Evolutionary conservation across 2,888 invertebrate genomes (phyloP), one percentile per base, ranked within the genome.

Genomic region (Toxonevra muliebris): DNA sequence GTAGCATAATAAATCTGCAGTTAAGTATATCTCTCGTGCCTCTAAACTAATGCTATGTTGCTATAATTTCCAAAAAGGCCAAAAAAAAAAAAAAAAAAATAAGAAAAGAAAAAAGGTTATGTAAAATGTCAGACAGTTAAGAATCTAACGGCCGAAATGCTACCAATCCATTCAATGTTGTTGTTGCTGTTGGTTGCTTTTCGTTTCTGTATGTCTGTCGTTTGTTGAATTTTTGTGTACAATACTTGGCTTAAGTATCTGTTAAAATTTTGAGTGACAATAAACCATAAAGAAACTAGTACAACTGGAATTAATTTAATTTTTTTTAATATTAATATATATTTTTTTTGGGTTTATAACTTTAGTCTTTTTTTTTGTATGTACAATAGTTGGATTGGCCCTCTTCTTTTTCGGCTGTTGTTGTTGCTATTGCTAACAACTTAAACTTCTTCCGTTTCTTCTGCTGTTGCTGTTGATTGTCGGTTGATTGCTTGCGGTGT

Each of bases 121-220:
- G 79, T 80, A 79, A 82, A 81, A 81, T 82, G 82, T 82, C 80
- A 81, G 76, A 82, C 79, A 82, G 80, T 80, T 82, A 82, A 79
- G 76, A 81, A 79, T 77, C 77, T 79, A 82, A 82, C 80, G 81
- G 82, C 75, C 19, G 20, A 19, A 54, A 53, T 54, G 42, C 8
- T 9, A 41, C 61, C 20, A 61, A n/a, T 62, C n/a, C 40, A 42
- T 17, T 4, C 15, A 17, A 7, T 13, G 15, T 61, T 45, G 43
- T n/a, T 17, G 43, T 30, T 30, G 48, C 48, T 48, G 48, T 15
- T 48, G 48, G 48, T 15, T 48, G 48, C 48, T 45, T 11, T 11
- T 7, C 30, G 2, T 15, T 13, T 30, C 19, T 9, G 0, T 54
- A 8, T 5, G 8, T 8, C 4, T n/a, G 13, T 45, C 45, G 45